Evolutionary conservation across 1,140 invertebrate species (phyloP).

Genomic region (Lethocerus indicus): DNA sequence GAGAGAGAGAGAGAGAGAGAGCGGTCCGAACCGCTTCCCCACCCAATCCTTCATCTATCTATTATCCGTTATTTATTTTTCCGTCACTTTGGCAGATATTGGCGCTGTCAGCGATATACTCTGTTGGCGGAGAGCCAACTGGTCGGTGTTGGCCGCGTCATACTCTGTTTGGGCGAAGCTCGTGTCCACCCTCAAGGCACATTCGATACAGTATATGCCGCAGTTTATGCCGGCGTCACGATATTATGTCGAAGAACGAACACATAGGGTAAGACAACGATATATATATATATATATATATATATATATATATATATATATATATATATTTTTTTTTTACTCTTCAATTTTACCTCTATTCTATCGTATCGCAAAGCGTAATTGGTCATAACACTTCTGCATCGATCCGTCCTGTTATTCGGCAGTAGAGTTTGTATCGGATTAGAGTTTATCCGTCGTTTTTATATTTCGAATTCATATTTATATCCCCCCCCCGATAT

Average conservation of each 20-base stretch:
- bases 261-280: neutral
- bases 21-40: neutral
- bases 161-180: slow-evolving; percentile 70
- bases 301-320: neutral
- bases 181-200: slow-evolving; percentile 47
- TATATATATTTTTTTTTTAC: neutral
- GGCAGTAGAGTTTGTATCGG: too few relatives aligned
- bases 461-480: too few relatives aligned
- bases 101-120: neutral
- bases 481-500: too few relatives aligned
- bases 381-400: neutral
- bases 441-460: too few relatives aligned
- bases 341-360: neutral
- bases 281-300: neutral
- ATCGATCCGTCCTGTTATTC: neutral
- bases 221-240: slow-evolving; percentile 67
- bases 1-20: neutral
- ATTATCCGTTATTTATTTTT: neutral
- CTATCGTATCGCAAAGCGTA: neutral
- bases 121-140: too few relatives aligned
- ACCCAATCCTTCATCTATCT: neutral
- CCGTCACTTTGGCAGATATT: neutral
- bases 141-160: slow-evolving; percentile 46
- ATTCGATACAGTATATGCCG: slow-evolving; percentile 49
- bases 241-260: slow-evolving; percentile 28